Percentiles rank a stretch among this genome's conserved stretches.
phyloP scores from a whole-genome alignment of 2,113 vertebrate species.

The Percina caprodes region DNA sequence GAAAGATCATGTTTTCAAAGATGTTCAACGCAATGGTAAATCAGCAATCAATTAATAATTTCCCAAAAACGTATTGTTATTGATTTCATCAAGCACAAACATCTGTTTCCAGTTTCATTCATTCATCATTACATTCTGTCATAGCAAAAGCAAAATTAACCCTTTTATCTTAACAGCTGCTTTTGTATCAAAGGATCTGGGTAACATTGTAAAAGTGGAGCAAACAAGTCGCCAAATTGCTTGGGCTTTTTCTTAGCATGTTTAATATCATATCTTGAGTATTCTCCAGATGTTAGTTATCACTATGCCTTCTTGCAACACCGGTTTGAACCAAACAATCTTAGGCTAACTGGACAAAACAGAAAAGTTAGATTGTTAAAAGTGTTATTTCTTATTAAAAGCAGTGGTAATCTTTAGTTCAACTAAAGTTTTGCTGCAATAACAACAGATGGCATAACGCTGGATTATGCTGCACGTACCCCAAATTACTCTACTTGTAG shows the following conservation, averaged over 20 bases:
- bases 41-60: constrained; percentile 1
- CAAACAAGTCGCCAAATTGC: not conserved
- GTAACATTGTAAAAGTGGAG: not conserved
- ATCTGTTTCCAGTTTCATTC: not conserved
- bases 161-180: not conserved
- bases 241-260: not conserved
- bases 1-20: not conserved
- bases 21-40: not conserved
- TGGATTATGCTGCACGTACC: constrained; percentile 42
- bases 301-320: not conserved
- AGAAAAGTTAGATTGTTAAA: not conserved
- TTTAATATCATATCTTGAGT: not conserved
- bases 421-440: constrained; percentile 45
- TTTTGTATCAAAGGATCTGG: not conserved
- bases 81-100: not conserved
- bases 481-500: constrained; percentile 42
- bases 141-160: not conserved
- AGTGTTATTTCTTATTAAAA: constrained; percentile 1
- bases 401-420: constrained; percentile 3
- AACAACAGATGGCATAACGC: constrained; percentile 51
- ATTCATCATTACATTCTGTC: not conserved
- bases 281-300: not conserved
- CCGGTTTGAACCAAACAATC: not conserved
- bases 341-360: not conserved
- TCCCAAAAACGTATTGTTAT: not conserved